A percentile compares a stretch with the other conserved stretches of the same genome.
Conservation (phyloP, 2,113 vertebrate species). For the Phyllopteryx taeniolatus region DNA sequence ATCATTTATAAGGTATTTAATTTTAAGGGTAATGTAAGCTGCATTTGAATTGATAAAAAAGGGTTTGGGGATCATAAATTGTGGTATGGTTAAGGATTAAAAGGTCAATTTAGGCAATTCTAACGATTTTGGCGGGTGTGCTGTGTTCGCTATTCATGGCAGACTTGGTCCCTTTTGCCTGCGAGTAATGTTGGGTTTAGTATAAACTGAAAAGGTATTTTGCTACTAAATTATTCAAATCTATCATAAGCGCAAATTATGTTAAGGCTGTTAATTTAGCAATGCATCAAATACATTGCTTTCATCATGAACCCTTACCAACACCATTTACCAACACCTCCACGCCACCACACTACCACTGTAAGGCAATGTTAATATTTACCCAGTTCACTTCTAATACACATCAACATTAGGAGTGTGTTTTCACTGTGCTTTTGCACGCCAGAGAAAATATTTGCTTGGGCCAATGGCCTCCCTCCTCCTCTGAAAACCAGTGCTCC, state of each 20-base stretch:
- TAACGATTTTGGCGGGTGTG: neutral
- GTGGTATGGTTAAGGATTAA: neutral
- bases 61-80: neutral
- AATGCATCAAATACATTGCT: constrained; percentile 27
- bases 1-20: no score
- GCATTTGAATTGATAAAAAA: neutral
- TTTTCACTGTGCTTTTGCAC: constrained; percentile 63
- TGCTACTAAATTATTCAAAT: neutral
- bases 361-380: constrained; percentile 71
- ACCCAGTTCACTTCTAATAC: constrained; percentile 71
- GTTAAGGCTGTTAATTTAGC: constrained; percentile 2
- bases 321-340: constrained; percentile 25
- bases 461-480: constrained; percentile 31
- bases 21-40: neutral
- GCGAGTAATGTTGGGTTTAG: neutral
- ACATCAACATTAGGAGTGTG: constrained; percentile 68
- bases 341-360: constrained; percentile 50
- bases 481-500: constrained; percentile 24
- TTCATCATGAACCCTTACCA: constrained; percentile 32
- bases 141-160: neutral
- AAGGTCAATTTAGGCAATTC: neutral
- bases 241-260: constrained; percentile 7
- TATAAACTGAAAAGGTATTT: neutral
- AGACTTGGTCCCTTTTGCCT: neutral
- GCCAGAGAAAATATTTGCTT: constrained; percentile 75